Percentiles rank a stretch among this genome's conserved stretches.
phyloP scores from a whole-genome alignment of 2,888 invertebrate genomes.

The Iselma pallidipennis region DNA sequence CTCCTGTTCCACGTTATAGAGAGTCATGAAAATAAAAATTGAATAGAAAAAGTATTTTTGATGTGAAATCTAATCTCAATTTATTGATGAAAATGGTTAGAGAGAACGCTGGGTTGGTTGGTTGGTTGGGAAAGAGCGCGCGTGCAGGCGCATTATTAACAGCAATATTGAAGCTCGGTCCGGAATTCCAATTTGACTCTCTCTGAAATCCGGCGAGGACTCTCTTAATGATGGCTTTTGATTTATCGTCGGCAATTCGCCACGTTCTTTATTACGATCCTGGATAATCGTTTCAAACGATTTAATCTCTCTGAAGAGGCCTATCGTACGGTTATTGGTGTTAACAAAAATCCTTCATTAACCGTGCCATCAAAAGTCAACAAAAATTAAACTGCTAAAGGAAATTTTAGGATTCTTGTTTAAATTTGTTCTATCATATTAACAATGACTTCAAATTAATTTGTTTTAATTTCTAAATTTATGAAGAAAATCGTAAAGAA shows the following conservation, averaged over 20 bases:
- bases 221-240: constrained; percentile 55
- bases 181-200: constrained; percentile 53
- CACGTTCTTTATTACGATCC: constrained; percentile 50
- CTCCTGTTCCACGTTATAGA: no score
- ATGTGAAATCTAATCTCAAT: constrained; percentile 18
- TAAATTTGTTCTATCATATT: no score
- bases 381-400: no score
- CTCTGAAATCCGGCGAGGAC: constrained; percentile 50
- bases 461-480: constrained; percentile 15
- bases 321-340: neutral
- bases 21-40: neutral
- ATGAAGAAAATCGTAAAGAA: constrained; percentile 15
- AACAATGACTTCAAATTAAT: no score
- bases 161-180: constrained; percentile 51
- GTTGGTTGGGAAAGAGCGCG: constrained; percentile 21
- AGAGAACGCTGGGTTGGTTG: constrained; percentile 12
- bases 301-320: constrained; percentile 29
- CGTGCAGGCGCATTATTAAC: constrained; percentile 52
- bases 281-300: constrained; percentile 37
- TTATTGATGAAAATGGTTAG: constrained; percentile 21
- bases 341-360: neutral
- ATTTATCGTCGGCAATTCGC: constrained; percentile 53
- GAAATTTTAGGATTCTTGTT: no score
- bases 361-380: no score
- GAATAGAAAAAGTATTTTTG: neutral